A percentile compares a stretch with the other conserved stretches of the same genome.
Evolutionary conservation across 2,113 vertebrate species (phyloP).

Genomic region (Eurystomus gularis): DNA sequence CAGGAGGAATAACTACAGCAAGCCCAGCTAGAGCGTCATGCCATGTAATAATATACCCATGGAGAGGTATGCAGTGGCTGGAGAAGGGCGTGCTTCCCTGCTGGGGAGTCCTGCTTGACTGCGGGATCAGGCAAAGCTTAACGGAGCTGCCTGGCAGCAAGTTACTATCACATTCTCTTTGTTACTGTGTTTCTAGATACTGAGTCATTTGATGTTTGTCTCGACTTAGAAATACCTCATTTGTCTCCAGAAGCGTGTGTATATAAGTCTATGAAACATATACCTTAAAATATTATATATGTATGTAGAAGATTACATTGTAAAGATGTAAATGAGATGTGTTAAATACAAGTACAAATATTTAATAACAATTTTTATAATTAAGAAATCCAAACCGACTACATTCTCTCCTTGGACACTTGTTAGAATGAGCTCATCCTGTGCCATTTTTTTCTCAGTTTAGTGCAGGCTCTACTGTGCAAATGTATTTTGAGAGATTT

Average conservation of each 20-base stretch:
- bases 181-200: background rate
- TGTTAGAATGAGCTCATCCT: background rate
- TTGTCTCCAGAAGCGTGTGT: background rate
- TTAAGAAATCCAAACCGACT: background rate
- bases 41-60: rapidly evolving
- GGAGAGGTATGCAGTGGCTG: background rate
- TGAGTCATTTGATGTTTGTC: background rate
- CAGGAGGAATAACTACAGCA: background rate
- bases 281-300: background rate
- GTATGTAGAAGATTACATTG: background rate
- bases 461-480: background rate
- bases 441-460: background rate
- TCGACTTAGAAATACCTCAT: background rate
- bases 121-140: background rate
- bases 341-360: background rate
- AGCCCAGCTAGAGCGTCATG: background rate
- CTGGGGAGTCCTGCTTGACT: background rate
- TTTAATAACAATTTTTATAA: background rate
- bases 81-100: background rate
- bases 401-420: background rate
- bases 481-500: constrained; percentile 33
- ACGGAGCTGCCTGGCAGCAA: background rate
- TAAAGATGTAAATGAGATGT: background rate
- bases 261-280: background rate
- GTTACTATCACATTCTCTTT: background rate